phyloP scores from a whole-genome alignment of 1,140 invertebrate species.

The Scaptomyza graminum region DNA sequence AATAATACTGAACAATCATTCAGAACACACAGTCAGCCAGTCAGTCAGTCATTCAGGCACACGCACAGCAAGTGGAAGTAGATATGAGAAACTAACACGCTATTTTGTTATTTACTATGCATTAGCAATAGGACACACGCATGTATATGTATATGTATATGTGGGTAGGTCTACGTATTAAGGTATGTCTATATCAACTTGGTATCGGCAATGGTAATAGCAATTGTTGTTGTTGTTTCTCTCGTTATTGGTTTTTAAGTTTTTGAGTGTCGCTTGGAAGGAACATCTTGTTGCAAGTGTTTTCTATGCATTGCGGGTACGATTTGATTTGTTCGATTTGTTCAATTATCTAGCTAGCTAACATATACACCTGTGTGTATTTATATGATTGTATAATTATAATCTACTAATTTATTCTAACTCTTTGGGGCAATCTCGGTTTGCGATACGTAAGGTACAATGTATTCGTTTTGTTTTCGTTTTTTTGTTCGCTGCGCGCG shows the following conservation, averaged over 20 bases:
- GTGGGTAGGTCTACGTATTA: constrained; percentile 16
- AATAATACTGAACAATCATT: constrained; percentile 69
- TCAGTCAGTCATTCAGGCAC: constrained; percentile 37
- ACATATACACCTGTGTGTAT: constrained; percentile 20
- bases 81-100: constrained; percentile 76
- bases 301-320: constrained; percentile 27
- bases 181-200: constrained; percentile 22
- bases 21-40: constrained; percentile 17
- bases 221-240: constrained; percentile 51
- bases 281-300: constrained; percentile 41
- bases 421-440: constrained; percentile 33
- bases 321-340: constrained; percentile 21
- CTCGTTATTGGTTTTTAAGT: constrained; percentile 6
- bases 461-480: constrained; percentile 39
- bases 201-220: constrained; percentile 67
- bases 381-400: constrained; percentile 28
- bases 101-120: constrained; percentile 68
- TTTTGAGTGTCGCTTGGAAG: constrained; percentile 43
- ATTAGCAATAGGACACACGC: constrained; percentile 66
- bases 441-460: constrained; percentile 49
- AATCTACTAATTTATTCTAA: constrained; percentile 44
- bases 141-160: constrained; percentile 17
- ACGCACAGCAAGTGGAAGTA: constrained; percentile 62
- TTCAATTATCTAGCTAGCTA: constrained; percentile 32
- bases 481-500: constrained; percentile 17